Evolutionary conservation across 53 echinoderm and acorn worm species (phyloP), one percentile per base, ranked within the genome.

Genomic region (Temnopleurus reevesii): DNA sequence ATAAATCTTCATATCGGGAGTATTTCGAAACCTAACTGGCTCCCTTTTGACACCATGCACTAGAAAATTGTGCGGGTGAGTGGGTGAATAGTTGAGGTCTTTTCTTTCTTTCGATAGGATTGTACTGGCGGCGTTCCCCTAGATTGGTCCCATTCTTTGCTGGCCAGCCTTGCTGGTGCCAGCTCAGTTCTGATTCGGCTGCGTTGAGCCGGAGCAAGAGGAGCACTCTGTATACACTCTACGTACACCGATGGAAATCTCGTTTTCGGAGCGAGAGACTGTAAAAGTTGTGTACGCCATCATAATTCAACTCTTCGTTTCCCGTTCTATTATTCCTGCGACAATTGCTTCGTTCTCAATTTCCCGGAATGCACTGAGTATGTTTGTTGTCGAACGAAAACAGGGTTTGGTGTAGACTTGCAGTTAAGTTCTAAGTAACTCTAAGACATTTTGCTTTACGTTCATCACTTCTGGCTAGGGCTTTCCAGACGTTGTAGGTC

Each of bases 131-230:
- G 58, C 84, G 84, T 84, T 84, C 84, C 84, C 59, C 41, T 84
- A 84, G 59, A 84, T 58, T 58, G 84, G 58, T 21, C 45, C 84
- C 55, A 84, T 84, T 84, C 84, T 38, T 27, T 31, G 13, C 21
- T 4, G 34, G 35, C 57, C 57, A 56, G 84, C n/a, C 84, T 81
- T 19, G 2, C 84, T 84, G 84, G 84, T 84, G 84, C 84, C 84
- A 84, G 43, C 57, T 56, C 41, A 36, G 59, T 23, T 18, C 59
- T 34, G 9, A 33, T 34, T 31, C 63, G 15, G 18, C 63, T 63
- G 30, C 4, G 63, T 18, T 12, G 63, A 31, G 63, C 63, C 17
- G n/a, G 63, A 63, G 31, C 63, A 17, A 31, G 63, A 30, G 30
- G 7, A 30, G 63, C 30, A 17, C 31, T 21, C 63, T 63, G 15